These are phyloP conservation scores for Acropternis orthonyx DNA, from an alignment of 2,797 vertebrate genomes.

Conservation along the genomic window DNA sequence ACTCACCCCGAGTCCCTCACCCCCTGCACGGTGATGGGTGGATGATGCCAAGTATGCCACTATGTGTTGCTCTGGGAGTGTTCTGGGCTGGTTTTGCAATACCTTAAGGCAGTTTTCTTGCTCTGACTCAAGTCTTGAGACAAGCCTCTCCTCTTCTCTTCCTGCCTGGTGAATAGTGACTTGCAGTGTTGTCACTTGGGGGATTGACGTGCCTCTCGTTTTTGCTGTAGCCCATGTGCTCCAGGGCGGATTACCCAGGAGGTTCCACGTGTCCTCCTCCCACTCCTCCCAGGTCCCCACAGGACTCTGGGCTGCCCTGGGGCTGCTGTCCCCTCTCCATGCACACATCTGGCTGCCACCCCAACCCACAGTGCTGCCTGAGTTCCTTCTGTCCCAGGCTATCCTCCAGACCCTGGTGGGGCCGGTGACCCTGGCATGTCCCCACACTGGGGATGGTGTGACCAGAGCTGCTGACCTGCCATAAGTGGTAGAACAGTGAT, in stretches of 20 bases:
- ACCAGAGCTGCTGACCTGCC: background rate
- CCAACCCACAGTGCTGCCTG: fast-evolving
- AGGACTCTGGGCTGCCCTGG: background rate
- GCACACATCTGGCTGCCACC: background rate
- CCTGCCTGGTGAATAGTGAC: background rate
- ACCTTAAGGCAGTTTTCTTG: background rate
- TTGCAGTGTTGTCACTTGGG: background rate
- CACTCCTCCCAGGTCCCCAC: fast-evolving
- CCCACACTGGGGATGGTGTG: background rate
- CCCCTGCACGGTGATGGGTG: fast-evolving
- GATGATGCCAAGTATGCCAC: background rate
- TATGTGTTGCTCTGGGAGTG: fast-evolving
- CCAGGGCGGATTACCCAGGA: background rate
- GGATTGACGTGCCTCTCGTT: background rate
- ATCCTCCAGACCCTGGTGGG: fast-evolving
- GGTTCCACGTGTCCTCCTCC: background rate
- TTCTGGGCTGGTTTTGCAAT: background rate
- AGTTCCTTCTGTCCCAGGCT: background rate
- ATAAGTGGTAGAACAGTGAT: fast-evolving
- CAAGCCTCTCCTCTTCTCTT: background rate
- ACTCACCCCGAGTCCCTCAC: fast-evolving
- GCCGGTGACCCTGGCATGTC: fast-evolving
- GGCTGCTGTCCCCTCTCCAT: background rate
- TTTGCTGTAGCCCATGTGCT: background rate
- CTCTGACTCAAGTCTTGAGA: background rate